Base-by-base conservation (phyloP, 2,888 invertebrate species). In the Rhagophthalmus giganteus region DNA sequence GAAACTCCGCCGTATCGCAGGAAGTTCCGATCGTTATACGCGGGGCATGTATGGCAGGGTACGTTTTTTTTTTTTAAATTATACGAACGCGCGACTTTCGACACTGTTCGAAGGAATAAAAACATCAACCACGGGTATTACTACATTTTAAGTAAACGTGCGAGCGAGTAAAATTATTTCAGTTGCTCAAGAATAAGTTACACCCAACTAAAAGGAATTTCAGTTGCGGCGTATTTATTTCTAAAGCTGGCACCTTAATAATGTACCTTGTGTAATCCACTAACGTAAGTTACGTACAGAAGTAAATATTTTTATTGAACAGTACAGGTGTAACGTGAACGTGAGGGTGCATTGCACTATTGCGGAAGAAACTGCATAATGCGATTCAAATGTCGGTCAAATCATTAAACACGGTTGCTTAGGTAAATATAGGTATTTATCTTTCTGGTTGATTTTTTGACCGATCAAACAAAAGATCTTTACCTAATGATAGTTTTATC, bases 281-380 rank as follows among this genome's bases (percentile, higher is more conserved):
- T 77, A 26, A 15, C 32, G 78, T 78, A 77, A 46, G 74, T 74
- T 71, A 75, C 76, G 73, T 75, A 77, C 76, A 77, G 76, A 52
- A 76, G 74, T 76, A 78, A 78, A 54, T 40, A 45, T 40, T 54
- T 72, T 77, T 78, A 78, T 77, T 78, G 78, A 77, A 78, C 77
- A 74, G 72, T 66, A 65, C 53, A 67, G 71, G 74, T 76, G 73
- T 74, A 76, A 74, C 76, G 76, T 76, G 74, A 77, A 76, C 73
- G 74, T 76, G 77, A 74, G 48, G 45, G 56, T 49, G 42, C 56
- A 50, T 49, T 53, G 56, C 53, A 47, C 56, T 53, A 49, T 56
- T 49, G 49, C 56, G 53, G 49, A 56, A 56, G 55, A 55, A 53
- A 52, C 32, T 46, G 47, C 51, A 55, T 50, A 47, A 42, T 54